Evolutionary conservation across 2,888 invertebrate species (phyloP), one percentile per base, ranked within the genome.

Genomic region (Protonemura montana): DNA sequence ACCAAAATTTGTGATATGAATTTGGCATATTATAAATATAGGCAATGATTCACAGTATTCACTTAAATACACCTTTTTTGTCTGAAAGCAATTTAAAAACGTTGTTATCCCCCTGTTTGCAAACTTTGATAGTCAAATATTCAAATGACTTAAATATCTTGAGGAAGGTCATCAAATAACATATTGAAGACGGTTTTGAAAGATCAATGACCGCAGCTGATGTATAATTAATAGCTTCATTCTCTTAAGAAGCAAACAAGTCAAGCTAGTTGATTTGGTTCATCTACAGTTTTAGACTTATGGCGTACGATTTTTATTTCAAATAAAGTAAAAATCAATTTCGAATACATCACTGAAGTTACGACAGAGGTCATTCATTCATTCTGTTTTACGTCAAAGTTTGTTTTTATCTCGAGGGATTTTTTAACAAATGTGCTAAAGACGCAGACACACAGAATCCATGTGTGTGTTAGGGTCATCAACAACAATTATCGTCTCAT

Each of bases 281-380:
- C 59, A 83, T 42, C 26, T 41, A 59, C n/a, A 30, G 30, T 26
- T 27, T 78, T 78, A 27, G 7, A 78, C 7, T 78, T 78, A 13
- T 7, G 21, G 10, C 0, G 6, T 78, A 78, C 5, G n/a, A 29
- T 30, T 26, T 21, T 28, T 82, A 25, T 28, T 28, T 29, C 21
- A 29, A 30, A 21, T 16, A 7, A 41, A 83, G 27, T 42, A 26
- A 83, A 83, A 83, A 83, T 28, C 59, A 27, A 16, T 76, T 84
- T 84, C 29, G 84, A 27, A 10, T 16, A 42, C 84, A 42, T n/a
- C 59, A 59, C 27, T 76, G 21, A 42, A 6, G 30, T 84, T 84
- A 29, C 84, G 59, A 59, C 59, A 83, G 84, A 59, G 84, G 84
- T 84, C 59, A 59, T 84, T 84, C 76, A 84, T 84, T 84, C 84